Evolutionary conservation across 2,888 invertebrate species (phyloP), one percentile per base, ranked within the genome.

Genomic region (Andrena trimmerana): DNA sequence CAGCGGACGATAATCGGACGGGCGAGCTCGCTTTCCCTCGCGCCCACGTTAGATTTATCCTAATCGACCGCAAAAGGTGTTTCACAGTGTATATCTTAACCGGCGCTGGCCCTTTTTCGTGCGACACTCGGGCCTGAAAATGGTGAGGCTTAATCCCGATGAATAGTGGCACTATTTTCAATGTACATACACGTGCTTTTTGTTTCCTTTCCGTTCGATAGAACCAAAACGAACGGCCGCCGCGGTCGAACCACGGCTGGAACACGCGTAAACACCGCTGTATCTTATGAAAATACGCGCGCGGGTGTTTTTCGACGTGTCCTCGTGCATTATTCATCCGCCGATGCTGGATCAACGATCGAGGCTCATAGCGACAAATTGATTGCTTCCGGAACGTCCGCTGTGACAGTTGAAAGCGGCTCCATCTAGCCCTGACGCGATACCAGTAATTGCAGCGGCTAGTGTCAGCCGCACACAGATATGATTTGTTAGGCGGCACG

Each of bases 401-500:
- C 52, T 62, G 81, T 78, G 85, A 85, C 85, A 81, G 83, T 83
- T 83, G 71, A 85, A 83, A 85, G 85, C 83, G 74, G 78, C 72
- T 81, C 81, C 83, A 84, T 85, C 81, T 80, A 80, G 68, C 69
- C 73, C 75, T 80, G 85, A 77, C 83, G 78, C 81, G 83, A 83
- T 85, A 85, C 84, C 85, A 54, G 83, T 85, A 85, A 85, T 85
- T 85, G 84, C 85, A 68, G 33, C 42, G 31, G 60, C 84, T 65
- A 70, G 84, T 76, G 84, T 84, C 84, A 79, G 79, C 57, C 71
- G 68, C 79, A 24, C 74, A 50, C 69, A 78, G 79, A 79, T 84
- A 84, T 84, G 84, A 84, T 84, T 84, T 84, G 84, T 84, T 84
- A 83, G 75, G 73, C 69, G 78, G 76, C 76, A 83, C 72, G 79